These are phyloP conservation scores for Madoqua kirkii DNA, from an alignment of 2,113 vertebrate species.

Conservation along the genomic window DNA sequence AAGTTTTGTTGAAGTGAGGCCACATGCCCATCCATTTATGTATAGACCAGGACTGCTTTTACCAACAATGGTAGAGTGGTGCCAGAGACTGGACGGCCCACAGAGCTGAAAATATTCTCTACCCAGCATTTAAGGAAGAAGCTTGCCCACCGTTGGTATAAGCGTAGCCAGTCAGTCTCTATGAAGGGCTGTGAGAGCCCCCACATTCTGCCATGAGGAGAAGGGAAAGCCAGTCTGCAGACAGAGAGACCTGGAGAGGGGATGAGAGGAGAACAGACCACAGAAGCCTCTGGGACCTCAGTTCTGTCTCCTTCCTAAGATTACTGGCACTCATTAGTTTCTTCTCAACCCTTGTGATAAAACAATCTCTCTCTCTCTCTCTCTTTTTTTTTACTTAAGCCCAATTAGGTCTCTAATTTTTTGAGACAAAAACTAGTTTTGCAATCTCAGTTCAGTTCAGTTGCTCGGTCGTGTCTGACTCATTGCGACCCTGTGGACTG, in stretches of 20 bases:
- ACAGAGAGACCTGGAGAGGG: background rate
- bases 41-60: background rate
- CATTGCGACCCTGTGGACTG: background rate
- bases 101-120: background rate
- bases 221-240: background rate
- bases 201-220: background rate
- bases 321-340: background rate
- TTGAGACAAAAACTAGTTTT: background rate
- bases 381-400: background rate
- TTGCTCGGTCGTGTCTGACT: rapidly evolving
- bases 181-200: background rate
- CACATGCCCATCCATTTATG: background rate
- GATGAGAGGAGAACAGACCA: background rate
- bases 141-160: background rate
- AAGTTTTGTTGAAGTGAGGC: background rate
- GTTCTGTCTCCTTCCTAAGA: background rate
- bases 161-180: background rate
- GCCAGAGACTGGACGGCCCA: background rate
- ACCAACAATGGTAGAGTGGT: background rate
- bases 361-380: background rate
- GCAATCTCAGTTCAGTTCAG: background rate
- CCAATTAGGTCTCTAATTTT: background rate
- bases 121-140: background rate
- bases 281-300: background rate
- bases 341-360: background rate